Conservation (phyloP, 2,888 invertebrate genomes). For the Drosophila meridionalis region DNA sequence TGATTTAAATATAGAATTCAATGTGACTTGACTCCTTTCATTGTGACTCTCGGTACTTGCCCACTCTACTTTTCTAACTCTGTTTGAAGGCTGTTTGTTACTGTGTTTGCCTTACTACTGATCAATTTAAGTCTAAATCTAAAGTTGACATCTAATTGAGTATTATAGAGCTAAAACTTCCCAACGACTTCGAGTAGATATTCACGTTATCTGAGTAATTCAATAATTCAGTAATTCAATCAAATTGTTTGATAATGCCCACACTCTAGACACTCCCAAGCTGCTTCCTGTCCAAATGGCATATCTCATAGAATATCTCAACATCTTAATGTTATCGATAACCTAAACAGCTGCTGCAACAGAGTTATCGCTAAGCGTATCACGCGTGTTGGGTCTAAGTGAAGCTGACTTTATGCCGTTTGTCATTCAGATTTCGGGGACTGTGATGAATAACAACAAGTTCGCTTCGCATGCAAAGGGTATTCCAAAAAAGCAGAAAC, state of each 20-base stretch:
- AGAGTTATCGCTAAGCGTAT: not conserved
- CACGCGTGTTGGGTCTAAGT: not conserved
- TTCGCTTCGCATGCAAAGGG: constrained; percentile 7
- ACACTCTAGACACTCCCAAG: not conserved
- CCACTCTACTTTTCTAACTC: too few species aligned
- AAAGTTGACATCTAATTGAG: too few species aligned
- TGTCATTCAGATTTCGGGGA: not conserved
- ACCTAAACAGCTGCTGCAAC: not conserved
- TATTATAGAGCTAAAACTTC: too few species aligned
- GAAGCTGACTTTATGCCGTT: not conserved
- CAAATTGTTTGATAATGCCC: not conserved
- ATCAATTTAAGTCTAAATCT: too few species aligned
- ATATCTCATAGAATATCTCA: not conserved
- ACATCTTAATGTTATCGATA: not conserved
- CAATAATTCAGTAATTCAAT: too few species aligned
- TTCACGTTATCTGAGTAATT: too few species aligned
- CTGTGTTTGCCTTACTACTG: too few species aligned
- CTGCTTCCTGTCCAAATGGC: not conserved
- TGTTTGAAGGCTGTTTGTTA: too few species aligned
- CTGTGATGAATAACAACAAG: constrained; percentile 11
- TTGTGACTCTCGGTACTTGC: too few species aligned
- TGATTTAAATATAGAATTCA: too few species aligned
- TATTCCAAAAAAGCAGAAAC: constrained; percentile 6
- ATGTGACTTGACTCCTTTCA: not conserved
- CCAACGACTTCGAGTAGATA: not conserved